Evolutionary conservation across 2,888 invertebrate species (phyloP), one percentile per base, ranked within the genome.

Genomic region (Drosophila basisetae): DNA sequence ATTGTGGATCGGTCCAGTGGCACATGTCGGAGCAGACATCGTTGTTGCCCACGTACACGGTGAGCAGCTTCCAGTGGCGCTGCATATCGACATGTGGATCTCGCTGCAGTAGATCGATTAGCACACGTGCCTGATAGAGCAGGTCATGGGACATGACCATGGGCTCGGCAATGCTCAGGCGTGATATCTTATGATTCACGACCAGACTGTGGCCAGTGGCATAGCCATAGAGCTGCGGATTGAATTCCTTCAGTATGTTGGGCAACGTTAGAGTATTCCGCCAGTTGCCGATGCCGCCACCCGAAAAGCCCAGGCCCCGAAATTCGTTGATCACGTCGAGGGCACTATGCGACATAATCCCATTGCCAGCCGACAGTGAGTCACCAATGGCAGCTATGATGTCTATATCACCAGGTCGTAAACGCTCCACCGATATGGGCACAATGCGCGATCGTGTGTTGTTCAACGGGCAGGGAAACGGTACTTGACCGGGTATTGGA

Each of bases 201-300:
- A 83, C 83, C 54, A 92, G 50, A n/a, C 84, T 78, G 60, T 92
- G 88, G 4, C 71, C 84, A 6, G 86, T 90, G 16, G 93, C 78
- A 56, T 86, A 95, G 22, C 96, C 96, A 64, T 95, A 92, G 2
- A 96, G 86, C 30, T 95, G 93, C 0, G 95, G 95, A 91, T 96
- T 96, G 84, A 95, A 96, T 73, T 94, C 94, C 83, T 95, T 95
- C 28, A 95, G 82, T 49, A 95, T 95, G 86, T 95, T 95, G 10
- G 95, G 95, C 39, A 95, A 64, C 0, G 95, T 95, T 0, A 95
- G 74, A 65, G 90, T 94, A 50, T 93, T 91, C 13, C 94, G 92
- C 95, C 95, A 95, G 9, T 92, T 94, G 2, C 91, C 94, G 80
- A 94, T 89, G 0, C 95, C 95, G 77, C 94, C 94, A 41, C 93